Percentiles rank a stretch among this genome's conserved stretches.
Evolutionary conservation across 2,888 invertebrate genomes (phyloP).

Genomic region (Acleris literana): DNA sequence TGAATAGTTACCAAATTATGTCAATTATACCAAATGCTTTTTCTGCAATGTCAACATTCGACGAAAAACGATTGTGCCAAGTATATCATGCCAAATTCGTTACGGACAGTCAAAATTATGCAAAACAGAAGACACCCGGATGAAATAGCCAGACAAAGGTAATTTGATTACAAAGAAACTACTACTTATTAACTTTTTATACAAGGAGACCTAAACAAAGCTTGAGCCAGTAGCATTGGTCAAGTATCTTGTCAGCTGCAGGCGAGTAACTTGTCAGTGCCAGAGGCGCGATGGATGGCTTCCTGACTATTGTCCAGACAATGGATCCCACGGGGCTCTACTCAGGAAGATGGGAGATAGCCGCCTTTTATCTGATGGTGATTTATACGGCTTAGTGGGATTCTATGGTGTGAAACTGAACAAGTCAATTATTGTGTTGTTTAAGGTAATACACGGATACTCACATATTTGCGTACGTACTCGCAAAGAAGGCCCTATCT

Average conservation of each 20-base stretch:
- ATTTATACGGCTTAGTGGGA: conserved; percentile 21
- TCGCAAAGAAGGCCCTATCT: no score
- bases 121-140: no score
- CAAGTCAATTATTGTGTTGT: not conserved
- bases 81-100: no score
- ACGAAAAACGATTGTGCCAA: no score
- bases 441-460: not conserved
- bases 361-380: conserved; percentile 29
- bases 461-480: no score
- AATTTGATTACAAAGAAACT: no score
- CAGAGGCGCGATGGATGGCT: conserved; percentile 26
- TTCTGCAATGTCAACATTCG: no score
- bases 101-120: no score
- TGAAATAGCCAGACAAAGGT: no score
- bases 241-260: not conserved
- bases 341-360: conserved; percentile 22
- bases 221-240: not conserved
- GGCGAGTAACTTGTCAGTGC: conserved; percentile 28
- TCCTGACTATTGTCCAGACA: conserved; percentile 31
- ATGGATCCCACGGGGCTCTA: conserved; percentile 28
- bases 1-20: no score
- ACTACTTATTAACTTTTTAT: no score
- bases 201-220: not conserved
- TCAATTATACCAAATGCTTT: no score
- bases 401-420: not conserved